Base-by-base conservation (phyloP, 2,888 invertebrate genomes). In the Lithophane ornitopus region DNA sequence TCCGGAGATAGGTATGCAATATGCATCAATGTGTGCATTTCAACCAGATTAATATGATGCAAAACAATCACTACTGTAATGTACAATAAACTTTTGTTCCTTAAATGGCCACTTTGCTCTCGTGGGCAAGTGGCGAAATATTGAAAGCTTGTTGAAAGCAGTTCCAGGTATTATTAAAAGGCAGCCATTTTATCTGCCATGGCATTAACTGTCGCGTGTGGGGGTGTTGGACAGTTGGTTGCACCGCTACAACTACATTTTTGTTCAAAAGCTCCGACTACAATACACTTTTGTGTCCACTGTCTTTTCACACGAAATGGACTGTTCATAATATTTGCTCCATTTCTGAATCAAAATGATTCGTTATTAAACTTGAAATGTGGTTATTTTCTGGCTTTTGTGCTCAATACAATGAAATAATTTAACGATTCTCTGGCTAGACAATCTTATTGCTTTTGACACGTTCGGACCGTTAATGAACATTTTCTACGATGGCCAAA, bases 391-490 rank as follows among this genome's bases (percentile, higher is more conserved):
- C 26, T 59, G 39, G 41, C 56, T 67, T 71, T 80, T 80, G 72
- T 87, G 75, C 81, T 44, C 66, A 70, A 72, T 81, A 62, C 56
- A 52, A 70, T 67, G 75, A 52, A 76, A 73, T 71, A 54, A 77
- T 73, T 26, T 46, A 65, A 70, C 39, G 61, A 62, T 70, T 59
- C 63, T n/a, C 58, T 28, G 85, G 79, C 79, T 85, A 85, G 85
- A 80, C 83, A 62, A 74, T 70, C 58, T 70, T 63, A 80, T 75
- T 73, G 69, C 84, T 78, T 75, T 62, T 62, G 67, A 71, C 68
- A 75, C 69, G 76, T 54, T 81, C 44, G 34, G 19, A 54, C 62
- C 41, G 61, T 62, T 72, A 85, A 77, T 78, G 70, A 85, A 68
- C 66, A 76, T 75, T 79, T 65, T 68, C 61, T 63, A 65, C 68